These are phyloP conservation scores for Saturnia pavonia DNA, from an alignment of 2,888 invertebrate genomes.

Conservation along the genomic window DNA sequence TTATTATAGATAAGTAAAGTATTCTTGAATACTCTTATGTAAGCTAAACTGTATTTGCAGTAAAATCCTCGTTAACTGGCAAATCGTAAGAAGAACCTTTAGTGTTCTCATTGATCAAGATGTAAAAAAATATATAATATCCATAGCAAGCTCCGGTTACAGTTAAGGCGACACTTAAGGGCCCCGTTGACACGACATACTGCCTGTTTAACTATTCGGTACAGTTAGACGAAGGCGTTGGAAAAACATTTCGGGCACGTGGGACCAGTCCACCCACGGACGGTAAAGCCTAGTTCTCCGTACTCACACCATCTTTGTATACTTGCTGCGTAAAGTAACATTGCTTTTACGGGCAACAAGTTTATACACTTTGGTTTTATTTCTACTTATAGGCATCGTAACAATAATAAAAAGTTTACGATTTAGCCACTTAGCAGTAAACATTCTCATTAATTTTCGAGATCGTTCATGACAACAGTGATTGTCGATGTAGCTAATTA, in stretches of 20 bases:
- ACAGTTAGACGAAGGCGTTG: constrained; percentile 72
- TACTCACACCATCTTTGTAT: constrained; percentile 41
- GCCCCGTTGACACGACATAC: constrained; percentile 35
- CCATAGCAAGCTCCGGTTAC: constrained; percentile 8
- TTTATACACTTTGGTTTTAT: neutral
- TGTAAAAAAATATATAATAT: neutral
- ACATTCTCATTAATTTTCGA: neutral
- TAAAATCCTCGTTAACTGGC: neutral
- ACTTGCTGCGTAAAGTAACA: constrained; percentile 26
- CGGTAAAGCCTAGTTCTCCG: constrained; percentile 31
- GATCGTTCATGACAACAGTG: neutral
- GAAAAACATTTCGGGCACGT: constrained; percentile 60
- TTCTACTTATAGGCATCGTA: neutral
- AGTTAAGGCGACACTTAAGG: constrained; percentile 23
- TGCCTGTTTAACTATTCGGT: constrained; percentile 51
- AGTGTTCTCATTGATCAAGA: neutral
- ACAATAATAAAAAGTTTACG: neutral
- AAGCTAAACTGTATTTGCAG: too few relatives aligned
- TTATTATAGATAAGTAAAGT: too few relatives aligned
- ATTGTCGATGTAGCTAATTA: too few relatives aligned
- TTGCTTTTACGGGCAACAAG: neutral
- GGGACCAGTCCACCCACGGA: constrained; percentile 74
- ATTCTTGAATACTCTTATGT: too few relatives aligned
- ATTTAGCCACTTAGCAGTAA: neutral
- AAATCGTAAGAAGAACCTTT: neutral